Evolutionary conservation across 2,797 vertebrate species (phyloP).

Genomic region (Platyrinchus mystaceus): DNA sequence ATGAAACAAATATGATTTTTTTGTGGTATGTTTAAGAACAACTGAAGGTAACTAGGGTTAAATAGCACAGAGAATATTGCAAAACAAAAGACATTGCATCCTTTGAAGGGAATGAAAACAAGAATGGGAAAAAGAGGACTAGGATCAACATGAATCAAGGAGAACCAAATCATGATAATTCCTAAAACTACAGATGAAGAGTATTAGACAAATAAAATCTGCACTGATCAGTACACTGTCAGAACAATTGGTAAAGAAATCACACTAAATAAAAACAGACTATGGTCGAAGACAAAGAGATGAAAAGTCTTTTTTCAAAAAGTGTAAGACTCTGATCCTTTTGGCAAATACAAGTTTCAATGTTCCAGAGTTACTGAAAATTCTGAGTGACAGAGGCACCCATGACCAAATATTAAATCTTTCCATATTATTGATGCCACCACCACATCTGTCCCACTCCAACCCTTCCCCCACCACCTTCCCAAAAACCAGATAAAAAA

Average conservation of each 20-base stretch:
- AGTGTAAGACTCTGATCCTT: background rate
- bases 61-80: background rate
- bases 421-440: background rate
- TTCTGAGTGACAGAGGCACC: background rate
- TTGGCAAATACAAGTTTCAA: background rate
- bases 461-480: accelerated
- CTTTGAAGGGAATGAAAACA: background rate
- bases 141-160: background rate
- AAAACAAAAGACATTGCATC: background rate
- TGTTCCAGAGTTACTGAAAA: background rate
- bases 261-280: background rate
- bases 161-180: background rate
- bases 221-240: background rate
- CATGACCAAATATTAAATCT: background rate
- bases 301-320: background rate
- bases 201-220: background rate
- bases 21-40: background rate
- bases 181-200: background rate
- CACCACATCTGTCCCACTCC: background rate
- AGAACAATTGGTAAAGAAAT: background rate
- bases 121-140: background rate
- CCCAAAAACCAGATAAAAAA: background rate
- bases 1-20: background rate
- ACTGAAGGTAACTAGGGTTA: background rate
- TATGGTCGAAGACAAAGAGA: background rate